Evolutionary conservation across 2,888 invertebrate species (phyloP), one percentile per base, ranked within the genome.

Genomic region (Ryuthela nishihirai): DNA sequence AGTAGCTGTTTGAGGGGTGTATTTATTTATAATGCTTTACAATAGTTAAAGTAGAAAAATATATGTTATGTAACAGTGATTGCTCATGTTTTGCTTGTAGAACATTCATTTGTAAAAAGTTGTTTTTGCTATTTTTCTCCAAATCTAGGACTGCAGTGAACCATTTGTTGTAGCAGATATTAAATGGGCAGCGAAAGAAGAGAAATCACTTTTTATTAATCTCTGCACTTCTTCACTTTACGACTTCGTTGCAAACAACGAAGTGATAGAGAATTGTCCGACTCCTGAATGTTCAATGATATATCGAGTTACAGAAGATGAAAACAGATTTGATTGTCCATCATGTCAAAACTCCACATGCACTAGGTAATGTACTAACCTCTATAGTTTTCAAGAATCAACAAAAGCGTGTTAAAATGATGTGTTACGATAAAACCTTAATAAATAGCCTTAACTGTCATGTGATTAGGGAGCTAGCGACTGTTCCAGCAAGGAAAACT

Each of bases 201-300:
- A 35, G n/a, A 49, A 55, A 40, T 35, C 6, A 10, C 41, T 43
- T 24, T 43, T 44, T 26, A 25, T 15, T 26, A 34, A 34, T 29
- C 10, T 49, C 3, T 55, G 21, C 18, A 44, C 45, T 26, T 45
- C 45, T 29, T 38, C 49, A 35, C 25, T 56, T 23, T 18, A 24
- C 26, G 44, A 29, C 17, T 56, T 56, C 42, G 41, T 50, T 34
- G 2, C 17, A 29, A 56, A n/a, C 18, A 42, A 36, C 17, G 20
- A 23, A 23, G 50, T 50, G 26, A 32, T 56, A 7, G 35, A 36
- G 6, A 45, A 40, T 18, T 56, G 56, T 45, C 56, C 56, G 18
- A 50, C 39, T 56, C 56, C 56, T 9, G 50, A 56, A 29, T 56
- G 56, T 12, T 41, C 49, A 18, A 50, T 56, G 49, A 45, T 56